These are phyloP conservation scores for Crotalus helleri DNA, from an alignment of 2,113 vertebrate genomes.

Conservation along the genomic window DNA sequence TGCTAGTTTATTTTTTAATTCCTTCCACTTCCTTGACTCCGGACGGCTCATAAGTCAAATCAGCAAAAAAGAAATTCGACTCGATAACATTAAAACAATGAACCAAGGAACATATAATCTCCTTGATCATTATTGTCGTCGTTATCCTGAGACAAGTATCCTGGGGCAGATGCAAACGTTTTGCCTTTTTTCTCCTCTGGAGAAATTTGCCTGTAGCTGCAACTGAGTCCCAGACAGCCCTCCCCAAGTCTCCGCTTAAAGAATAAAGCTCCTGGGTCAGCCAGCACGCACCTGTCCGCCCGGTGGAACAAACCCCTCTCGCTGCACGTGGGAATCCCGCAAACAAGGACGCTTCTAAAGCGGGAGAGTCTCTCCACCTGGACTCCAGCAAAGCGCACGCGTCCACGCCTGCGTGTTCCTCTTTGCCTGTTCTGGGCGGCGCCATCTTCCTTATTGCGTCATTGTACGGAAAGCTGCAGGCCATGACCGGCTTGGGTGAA, in stretches of 20 bases:
- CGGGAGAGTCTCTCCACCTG: not conserved
- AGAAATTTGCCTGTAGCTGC: not conserved
- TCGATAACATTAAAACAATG: not conserved
- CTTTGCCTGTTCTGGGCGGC: not conserved
- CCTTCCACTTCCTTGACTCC: not conserved
- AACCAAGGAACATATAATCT: not conserved
- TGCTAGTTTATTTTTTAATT: not conserved
- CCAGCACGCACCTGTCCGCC: not conserved
- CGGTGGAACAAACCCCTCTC: no score
- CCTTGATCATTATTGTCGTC: not conserved
- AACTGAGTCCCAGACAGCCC: not conserved
- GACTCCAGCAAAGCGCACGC: not conserved
- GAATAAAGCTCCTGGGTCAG: not conserved
- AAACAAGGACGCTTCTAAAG: not conserved
- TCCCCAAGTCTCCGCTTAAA: not conserved
- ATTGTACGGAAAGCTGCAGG: not conserved
- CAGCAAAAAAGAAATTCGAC: not conserved
- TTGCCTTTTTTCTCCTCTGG: not conserved
- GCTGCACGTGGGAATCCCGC: not conserved
- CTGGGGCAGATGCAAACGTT: not conserved
- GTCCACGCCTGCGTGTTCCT: not conserved
- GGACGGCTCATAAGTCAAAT: not conserved
- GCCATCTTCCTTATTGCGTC: slow-evolving; percentile 1
- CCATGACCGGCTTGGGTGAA: not conserved
- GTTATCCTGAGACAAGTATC: not conserved